A percentile compares a stretch with the other conserved stretches of the same genome.
These are phyloP conservation scores for Caenorhabditis sp. DNA, from an alignment of 2,888 invertebrate species.

Conservation along the genomic window DNA sequence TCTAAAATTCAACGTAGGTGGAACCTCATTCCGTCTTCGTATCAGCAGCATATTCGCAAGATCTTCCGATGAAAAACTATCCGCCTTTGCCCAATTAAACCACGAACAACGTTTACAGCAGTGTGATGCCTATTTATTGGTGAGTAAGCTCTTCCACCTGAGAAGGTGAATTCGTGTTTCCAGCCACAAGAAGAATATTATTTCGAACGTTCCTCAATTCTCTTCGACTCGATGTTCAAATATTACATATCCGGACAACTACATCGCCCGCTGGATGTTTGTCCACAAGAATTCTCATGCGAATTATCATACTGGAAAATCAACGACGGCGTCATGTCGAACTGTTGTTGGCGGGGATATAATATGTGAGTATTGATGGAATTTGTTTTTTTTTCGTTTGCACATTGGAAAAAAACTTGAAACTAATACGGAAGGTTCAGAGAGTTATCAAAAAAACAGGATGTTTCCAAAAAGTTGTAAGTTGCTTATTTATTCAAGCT, in stretches of 20 bases:
- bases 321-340: conserved; percentile 56
- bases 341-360: conserved; percentile 60
- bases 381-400: conserved; percentile 3
- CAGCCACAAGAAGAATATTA: conserved; percentile 66
- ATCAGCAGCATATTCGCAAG: conserved; percentile 51
- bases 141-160: conserved; percentile 6
- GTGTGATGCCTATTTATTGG: conserved; percentile 51
- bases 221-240: conserved; percentile 67
- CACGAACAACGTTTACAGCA: conserved; percentile 47
- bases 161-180: not conserved
- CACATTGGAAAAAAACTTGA: not conserved
- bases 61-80: conserved; percentile 45
- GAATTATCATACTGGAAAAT: conserved; percentile 66
- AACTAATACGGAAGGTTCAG: not conserved
- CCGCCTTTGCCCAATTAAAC: conserved; percentile 47
- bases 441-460: conserved; percentile 29
- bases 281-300: conserved; percentile 50
- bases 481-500: conserved; percentile 11
- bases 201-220: conserved; percentile 64
- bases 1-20: conserved; percentile 57
- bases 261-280: conserved; percentile 62
- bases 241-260: conserved; percentile 63
- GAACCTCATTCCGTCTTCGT: conserved; percentile 54
- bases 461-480: conserved; percentile 13
- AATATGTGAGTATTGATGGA: conserved; percentile 61